Conservation (phyloP, 2,797 vertebrate genomes). For the Ambastaia sidthimunki region DNA sequence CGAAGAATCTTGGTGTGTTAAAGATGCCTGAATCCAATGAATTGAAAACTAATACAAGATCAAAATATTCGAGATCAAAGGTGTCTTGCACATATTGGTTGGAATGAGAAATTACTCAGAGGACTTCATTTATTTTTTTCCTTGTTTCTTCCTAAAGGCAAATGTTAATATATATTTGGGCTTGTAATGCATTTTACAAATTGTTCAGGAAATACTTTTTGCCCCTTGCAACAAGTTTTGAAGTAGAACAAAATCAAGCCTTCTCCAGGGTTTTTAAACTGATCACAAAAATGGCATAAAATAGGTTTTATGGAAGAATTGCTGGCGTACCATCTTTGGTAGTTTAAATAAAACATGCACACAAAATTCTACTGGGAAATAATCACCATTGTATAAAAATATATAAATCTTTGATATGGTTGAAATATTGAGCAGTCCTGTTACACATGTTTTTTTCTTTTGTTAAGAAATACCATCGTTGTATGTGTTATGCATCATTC, state of each 20-base stretch:
- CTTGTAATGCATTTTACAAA: slow-evolving; percentile 43
- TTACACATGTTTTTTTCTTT: too few species aligned
- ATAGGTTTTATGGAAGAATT: not conserved
- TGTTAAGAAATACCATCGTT: too few species aligned
- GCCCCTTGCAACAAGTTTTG: slow-evolving; percentile 30
- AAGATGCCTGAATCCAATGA: slow-evolving; percentile 68
- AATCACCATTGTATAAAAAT: not conserved
- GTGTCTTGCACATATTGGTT: slow-evolving; percentile 63
- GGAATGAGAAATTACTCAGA: slow-evolving; percentile 77
- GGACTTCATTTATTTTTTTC: slow-evolving; percentile 76
- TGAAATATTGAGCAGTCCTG: too few species aligned
- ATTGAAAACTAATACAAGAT: slow-evolving; percentile 75
- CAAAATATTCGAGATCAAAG: slow-evolving; percentile 78
- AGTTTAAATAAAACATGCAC: not conserved
- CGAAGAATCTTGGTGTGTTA: slow-evolving; percentile 33
- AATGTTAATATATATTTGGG: slow-evolving; percentile 50
- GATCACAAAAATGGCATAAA: not conserved
- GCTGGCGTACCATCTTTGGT: not conserved
- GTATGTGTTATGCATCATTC: too few species aligned
- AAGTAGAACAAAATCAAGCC: not conserved
- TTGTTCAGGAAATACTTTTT: slow-evolving; percentile 41
- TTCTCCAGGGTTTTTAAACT: not conserved
- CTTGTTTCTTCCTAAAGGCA: slow-evolving; percentile 24
- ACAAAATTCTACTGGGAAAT: not conserved
- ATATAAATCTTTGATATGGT: too few species aligned